phyloP scores from a whole-genome alignment of 1,140 invertebrate species.

The Branchinecta lindahli region DNA sequence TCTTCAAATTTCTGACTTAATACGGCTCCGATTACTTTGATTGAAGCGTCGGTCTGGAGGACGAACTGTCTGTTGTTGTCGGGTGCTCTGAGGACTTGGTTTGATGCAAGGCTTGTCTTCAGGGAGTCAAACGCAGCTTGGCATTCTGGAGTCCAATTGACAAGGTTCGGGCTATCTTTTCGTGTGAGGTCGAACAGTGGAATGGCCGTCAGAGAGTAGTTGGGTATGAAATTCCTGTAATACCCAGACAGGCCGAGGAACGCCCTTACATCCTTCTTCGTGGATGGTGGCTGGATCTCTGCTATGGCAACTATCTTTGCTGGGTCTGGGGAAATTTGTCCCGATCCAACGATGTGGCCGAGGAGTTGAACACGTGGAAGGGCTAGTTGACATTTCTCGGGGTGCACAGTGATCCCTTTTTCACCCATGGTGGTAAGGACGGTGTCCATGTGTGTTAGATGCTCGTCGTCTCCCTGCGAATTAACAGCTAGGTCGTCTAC shows the following conservation, averaged over 20 bases:
- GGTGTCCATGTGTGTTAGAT: slow-evolving; percentile 22
- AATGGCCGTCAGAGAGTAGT: slow-evolving; percentile 27
- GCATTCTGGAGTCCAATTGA: slow-evolving; percentile 27
- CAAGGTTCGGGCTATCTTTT: slow-evolving; percentile 24
- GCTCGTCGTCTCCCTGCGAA: slow-evolving; percentile 25
- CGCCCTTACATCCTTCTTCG: slow-evolving; percentile 26
- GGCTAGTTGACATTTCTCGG: slow-evolving; percentile 26
- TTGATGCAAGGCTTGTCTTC: slow-evolving; percentile 7
- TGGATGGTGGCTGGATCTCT: slow-evolving; percentile 26
- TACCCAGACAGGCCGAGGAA: slow-evolving; percentile 32
- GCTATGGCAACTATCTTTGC: slow-evolving; percentile 28
- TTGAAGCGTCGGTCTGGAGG: slow-evolving; percentile 27
- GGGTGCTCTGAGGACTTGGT: slow-evolving; percentile 25
- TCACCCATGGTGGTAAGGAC: slow-evolving; percentile 18
- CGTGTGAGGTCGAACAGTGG: slow-evolving; percentile 30
- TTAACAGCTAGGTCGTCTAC: slow-evolving; percentile 40
- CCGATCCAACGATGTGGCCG: slow-evolving; percentile 28
- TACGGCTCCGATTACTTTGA: slow-evolving; percentile 29
- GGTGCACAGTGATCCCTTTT: slow-evolving; percentile 24
- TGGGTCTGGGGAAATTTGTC: slow-evolving; percentile 29
- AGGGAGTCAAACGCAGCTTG: slow-evolving; percentile 27
- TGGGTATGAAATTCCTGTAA: slow-evolving; percentile 30
- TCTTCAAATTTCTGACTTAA: slow-evolving; percentile 26
- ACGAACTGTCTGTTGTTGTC: slow-evolving; percentile 24
- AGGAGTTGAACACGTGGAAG: slow-evolving; percentile 27